phyloP scores from a whole-genome alignment of 92 coral and sea anemone genomes.

The Siderastrea siderea region DNA sequence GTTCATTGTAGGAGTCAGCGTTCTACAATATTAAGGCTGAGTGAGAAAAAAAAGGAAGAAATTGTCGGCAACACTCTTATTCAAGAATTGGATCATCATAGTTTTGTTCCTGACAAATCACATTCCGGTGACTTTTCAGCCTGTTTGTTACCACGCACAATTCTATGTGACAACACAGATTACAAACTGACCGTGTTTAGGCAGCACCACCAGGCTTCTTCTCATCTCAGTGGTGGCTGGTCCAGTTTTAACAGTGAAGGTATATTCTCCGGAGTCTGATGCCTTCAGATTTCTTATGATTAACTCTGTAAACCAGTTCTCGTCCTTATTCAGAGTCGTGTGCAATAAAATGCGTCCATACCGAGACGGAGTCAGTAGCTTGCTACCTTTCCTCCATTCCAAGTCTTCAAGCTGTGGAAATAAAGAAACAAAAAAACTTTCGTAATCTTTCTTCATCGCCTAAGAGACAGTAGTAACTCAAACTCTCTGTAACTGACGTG shows the following conservation, averaged over 20 bases:
- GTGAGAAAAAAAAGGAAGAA: no score
- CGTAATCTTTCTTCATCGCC: no score
- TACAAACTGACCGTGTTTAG: constrained; percentile 20
- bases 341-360: constrained; percentile 77
- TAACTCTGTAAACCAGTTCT: constrained; percentile 83
- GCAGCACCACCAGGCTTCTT: constrained; percentile 45
- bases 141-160: background rate
- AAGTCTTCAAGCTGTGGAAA: constrained; percentile 49
- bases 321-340: constrained; percentile 52
- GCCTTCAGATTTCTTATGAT: constrained; percentile 69
- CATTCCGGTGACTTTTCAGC: background rate
- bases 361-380: constrained; percentile 47
- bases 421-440: no score
- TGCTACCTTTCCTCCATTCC: constrained; percentile 63
- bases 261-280: constrained; percentile 85
- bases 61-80: no score
- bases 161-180: no score
- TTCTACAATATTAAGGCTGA: no score
- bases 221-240: constrained; percentile 56
- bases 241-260: constrained; percentile 82
- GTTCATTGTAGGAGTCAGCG: no score
- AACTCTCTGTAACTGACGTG: no score
- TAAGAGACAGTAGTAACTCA: no score
- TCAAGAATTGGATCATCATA: no score
- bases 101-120: background rate